Evolutionary conservation across 2,113 vertebrate genomes (phyloP).

Genomic region (Thunnus maccoyii): DNA sequence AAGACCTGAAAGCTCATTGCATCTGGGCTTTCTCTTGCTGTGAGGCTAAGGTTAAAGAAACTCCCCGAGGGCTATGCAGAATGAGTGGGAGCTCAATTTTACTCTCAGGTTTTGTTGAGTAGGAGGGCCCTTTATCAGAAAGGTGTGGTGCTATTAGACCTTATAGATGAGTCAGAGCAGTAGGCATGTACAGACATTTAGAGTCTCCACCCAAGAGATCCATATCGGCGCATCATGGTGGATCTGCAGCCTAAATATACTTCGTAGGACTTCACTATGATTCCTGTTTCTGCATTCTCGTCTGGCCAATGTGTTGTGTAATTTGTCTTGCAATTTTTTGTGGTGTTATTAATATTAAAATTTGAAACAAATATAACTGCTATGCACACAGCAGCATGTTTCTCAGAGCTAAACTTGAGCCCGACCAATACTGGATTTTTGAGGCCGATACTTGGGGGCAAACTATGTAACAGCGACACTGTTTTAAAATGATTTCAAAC

Average conservation of each 20-base stretch:
- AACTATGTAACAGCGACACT: too few relatives aligned
- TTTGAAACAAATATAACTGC: neutral
- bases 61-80: slow-evolving; percentile 61
- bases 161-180: slow-evolving; percentile 80
- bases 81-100: slow-evolving; percentile 77
- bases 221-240: slow-evolving; percentile 55
- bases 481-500: too few relatives aligned
- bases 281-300: slow-evolving; percentile 9
- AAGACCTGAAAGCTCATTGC: slow-evolving; percentile 25
- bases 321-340: neutral
- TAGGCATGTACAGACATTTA: slow-evolving; percentile 77
- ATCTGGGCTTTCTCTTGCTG: slow-evolving; percentile 30
- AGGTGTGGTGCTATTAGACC: slow-evolving; percentile 78
- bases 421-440: too few relatives aligned
- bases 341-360: neutral
- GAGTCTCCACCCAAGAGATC: slow-evolving; percentile 72
- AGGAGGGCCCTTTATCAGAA: slow-evolving; percentile 74
- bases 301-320: neutral
- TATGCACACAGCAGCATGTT: neutral
- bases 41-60: slow-evolving; percentile 63
- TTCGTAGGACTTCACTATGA: slow-evolving; percentile 5
- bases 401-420: too few relatives aligned
- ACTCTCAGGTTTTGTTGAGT: slow-evolving; percentile 72
- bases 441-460: too few relatives aligned
- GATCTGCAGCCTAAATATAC: slow-evolving; percentile 25